A percentile compares a stretch with the other conserved stretches of the same genome.
Conservation (phyloP, 2,888 invertebrate species). For the Lypha dubia region DNA sequence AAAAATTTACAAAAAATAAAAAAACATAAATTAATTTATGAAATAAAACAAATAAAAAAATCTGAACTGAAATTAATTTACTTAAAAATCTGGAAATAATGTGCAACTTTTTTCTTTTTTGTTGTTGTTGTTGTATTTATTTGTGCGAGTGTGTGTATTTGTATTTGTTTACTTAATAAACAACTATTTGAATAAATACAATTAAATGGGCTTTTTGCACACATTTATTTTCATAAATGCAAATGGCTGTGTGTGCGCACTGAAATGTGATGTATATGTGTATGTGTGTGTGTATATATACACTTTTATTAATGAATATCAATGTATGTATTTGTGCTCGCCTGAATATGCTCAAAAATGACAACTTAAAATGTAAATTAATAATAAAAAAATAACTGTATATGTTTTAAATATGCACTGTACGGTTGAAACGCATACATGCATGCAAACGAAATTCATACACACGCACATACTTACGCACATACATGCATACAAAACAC, state of each 20-base stretch:
- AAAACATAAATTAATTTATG: conserved; percentile 58
- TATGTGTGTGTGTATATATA: conserved; percentile 37
- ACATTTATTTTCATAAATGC: conserved; percentile 30
- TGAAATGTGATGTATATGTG: conserved; percentile 23
- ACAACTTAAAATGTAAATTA: conserved; percentile 5
- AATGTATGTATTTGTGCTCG: conserved; percentile 53
- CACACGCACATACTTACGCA: conserved; percentile 21
- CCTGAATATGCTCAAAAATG: conserved; percentile 51
- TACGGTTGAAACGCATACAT: conserved; percentile 14
- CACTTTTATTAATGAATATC: conserved; percentile 32
- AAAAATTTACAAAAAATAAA: conserved; percentile 1
- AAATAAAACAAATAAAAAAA: conserved; percentile 36
- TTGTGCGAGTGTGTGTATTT: too few relatives aligned
- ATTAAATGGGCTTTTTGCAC: conserved; percentile 35
- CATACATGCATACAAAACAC: conserved; percentile 50
- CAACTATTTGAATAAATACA: conserved; percentile 52
- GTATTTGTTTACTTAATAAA: conserved; percentile 72
- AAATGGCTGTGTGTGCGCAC: conserved; percentile 12
- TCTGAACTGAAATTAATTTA: conserved; percentile 20
- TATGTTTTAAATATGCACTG: conserved; percentile 30
- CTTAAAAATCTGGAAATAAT: not conserved
- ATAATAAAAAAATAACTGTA: not conserved
- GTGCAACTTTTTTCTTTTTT: not conserved
- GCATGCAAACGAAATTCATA: conserved; percentile 28
- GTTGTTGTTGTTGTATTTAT: not conserved